phyloP scores from a whole-genome alignment of 30 jellyfish, hydroid and myxozoan species.

The Pseudorhiza aurosa region DNA sequence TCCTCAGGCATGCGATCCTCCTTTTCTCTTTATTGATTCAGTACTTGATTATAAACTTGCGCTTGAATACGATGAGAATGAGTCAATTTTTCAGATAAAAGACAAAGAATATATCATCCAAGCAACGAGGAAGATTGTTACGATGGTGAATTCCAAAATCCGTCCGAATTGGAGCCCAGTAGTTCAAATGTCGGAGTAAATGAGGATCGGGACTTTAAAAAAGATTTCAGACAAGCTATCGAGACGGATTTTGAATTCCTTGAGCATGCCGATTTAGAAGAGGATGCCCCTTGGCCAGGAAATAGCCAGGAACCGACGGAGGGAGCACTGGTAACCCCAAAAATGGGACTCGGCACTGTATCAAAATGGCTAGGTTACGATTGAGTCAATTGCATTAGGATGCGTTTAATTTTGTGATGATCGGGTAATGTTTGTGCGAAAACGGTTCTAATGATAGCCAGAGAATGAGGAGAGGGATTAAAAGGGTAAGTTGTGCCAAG shows the following conservation, averaged over 20 bases:
- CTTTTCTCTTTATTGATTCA: not conserved
- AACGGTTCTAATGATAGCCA: too few relatives aligned
- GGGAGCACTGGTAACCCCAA: too few relatives aligned
- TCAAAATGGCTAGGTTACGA: conserved; percentile 56
- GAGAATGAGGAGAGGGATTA: too few relatives aligned
- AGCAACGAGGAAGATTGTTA: not conserved
- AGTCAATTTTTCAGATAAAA: not conserved
- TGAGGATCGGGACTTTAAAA: not conserved
- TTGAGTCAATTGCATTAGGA: too few relatives aligned
- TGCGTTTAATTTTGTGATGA: too few relatives aligned
- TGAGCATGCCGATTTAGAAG: conserved; percentile 55
- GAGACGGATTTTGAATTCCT: conserved; percentile 67
- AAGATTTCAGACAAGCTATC: conserved; percentile 33
- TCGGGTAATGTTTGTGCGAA: too few relatives aligned
- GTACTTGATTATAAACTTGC: too few relatives aligned
- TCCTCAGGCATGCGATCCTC: too few relatives aligned
- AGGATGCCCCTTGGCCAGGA: not conserved
- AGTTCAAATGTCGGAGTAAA: too few relatives aligned
- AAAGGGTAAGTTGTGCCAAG: too few relatives aligned
- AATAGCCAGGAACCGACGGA: not conserved
- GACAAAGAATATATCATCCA: not conserved
- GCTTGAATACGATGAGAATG: too few relatives aligned
- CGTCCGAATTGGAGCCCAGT: too few relatives aligned
- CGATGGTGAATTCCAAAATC: not conserved
- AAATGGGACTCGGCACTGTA: conserved; percentile 59